These are phyloP conservation scores for Drosophila bifasciata DNA, from an alignment of 1,140 invertebrate genomes.

Conservation along the genomic window DNA sequence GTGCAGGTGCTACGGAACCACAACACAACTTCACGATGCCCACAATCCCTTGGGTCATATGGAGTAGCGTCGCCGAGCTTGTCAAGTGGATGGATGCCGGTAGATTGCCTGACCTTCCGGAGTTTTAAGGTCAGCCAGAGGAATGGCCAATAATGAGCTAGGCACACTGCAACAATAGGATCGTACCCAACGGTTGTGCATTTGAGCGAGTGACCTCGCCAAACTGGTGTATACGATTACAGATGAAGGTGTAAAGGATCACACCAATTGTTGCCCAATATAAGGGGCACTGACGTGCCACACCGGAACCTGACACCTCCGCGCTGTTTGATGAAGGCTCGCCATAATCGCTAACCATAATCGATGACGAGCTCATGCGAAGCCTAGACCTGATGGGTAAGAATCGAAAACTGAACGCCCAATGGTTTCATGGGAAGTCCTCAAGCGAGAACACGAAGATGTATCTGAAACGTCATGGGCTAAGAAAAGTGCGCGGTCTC, in stretches of 20 bases:
- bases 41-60: neutral
- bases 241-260: neutral
- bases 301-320: neutral
- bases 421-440: constrained; percentile 3
- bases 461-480: no score
- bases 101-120: constrained; percentile 4
- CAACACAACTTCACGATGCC: neutral
- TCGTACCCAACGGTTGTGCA: constrained; percentile 6
- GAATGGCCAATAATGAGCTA: constrained; percentile 16
- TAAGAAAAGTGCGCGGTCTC: neutral
- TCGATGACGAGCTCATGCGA: no score
- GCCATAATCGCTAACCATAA: no score
- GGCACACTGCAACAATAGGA: neutral
- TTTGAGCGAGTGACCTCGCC: neutral
- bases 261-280: neutral
- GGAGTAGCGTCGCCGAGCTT: neutral
- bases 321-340: no score
- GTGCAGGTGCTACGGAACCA: neutral
- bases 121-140: constrained; percentile 14
- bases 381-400: neutral
- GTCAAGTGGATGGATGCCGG: constrained; percentile 4
- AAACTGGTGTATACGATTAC: constrained; percentile 2
- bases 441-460: neutral
- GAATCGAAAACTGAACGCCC: neutral
- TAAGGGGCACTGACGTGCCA: no score